A percentile compares a stretch with the other conserved stretches of the same genome.
phyloP scores from a whole-genome alignment of 2,797 vertebrate species.

The Xyrichtys novacula region DNA sequence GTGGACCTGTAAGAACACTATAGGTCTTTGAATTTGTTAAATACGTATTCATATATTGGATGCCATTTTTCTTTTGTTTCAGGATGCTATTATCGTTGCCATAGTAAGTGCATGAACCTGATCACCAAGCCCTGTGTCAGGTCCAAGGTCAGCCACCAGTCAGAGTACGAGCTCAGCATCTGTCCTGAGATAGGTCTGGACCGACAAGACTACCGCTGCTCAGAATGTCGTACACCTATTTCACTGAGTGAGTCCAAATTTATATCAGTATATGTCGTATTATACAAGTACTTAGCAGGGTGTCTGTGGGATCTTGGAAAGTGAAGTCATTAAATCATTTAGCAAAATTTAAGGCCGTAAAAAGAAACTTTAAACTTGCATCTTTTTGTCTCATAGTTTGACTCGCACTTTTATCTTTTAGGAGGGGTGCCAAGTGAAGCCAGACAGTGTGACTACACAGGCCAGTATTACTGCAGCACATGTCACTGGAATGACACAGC shows the following conservation, averaged over 20 bases:
- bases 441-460: constrained; percentile 96
- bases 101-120: constrained; percentile 97
- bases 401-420: constrained; percentile 58
- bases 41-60: neutral
- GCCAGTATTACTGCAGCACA: constrained; percentile 96
- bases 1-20: neutral
- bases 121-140: constrained; percentile 94
- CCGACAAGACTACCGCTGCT: constrained; percentile 96
- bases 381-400: constrained; percentile 29
- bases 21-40: neutral
- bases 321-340: too few relatives aligned
- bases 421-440: constrained; percentile 94
- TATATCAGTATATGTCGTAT: neutral
- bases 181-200: constrained; percentile 95
- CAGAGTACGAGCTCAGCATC: constrained; percentile 96
- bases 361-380: too few relatives aligned
- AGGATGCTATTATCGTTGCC: constrained; percentile 97
- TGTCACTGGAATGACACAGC: constrained; percentile 98
- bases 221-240: constrained; percentile 92
- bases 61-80: constrained; percentile 43
- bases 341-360: too few relatives aligned
- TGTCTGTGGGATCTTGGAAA: too few relatives aligned
- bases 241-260: constrained; percentile 90
- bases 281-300: too few relatives aligned
- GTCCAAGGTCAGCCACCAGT: constrained; percentile 97